phyloP scores from a whole-genome alignment of 2,888 invertebrate species.

The Perithous albicinctus region DNA sequence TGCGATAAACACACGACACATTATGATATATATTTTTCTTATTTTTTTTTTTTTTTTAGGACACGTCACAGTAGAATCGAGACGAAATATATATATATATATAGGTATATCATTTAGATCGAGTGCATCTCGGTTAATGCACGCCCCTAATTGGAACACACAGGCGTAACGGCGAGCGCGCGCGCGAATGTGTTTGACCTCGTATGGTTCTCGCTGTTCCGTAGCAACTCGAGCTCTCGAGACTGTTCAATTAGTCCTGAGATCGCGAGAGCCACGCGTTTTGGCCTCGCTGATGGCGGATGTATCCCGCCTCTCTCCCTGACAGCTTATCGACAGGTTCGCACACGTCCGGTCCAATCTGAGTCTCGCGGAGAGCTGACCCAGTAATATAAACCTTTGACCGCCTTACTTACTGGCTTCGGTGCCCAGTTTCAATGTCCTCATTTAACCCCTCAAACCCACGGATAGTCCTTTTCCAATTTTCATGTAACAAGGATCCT shows the following conservation, averaged over 20 bases:
- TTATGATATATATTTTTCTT: slow-evolving; percentile 43
- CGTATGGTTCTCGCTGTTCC: slow-evolving; percentile 5
- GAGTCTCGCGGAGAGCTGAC: background rate
- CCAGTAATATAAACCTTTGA: slow-evolving; percentile 34
- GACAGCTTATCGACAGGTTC: slow-evolving; percentile 60
- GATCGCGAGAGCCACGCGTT: slow-evolving; percentile 47
- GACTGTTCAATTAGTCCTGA: slow-evolving; percentile 62
- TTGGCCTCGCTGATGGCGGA: slow-evolving; percentile 25
- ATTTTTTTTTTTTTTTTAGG: slow-evolving; percentile 3
- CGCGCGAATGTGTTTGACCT: slow-evolving; percentile 42
- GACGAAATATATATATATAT: slow-evolving; percentile 3
- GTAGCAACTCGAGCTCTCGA: slow-evolving; percentile 22
- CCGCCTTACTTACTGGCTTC: background rate
- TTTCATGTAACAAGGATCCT: background rate
- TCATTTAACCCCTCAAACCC: background rate
- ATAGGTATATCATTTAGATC: background rate
- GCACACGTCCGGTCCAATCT: slow-evolving; percentile 40
- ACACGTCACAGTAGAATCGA: slow-evolving; percentile 27
- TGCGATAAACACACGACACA: slow-evolving; percentile 28
- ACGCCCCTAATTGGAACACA: slow-evolving; percentile 40
- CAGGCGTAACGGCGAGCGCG: slow-evolving; percentile 17
- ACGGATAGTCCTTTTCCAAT: background rate
- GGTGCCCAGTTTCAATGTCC: background rate
- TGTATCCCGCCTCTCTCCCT: slow-evolving; percentile 12
- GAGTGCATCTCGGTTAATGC: slow-evolving; percentile 6